These are phyloP conservation scores for Morpho helenor DNA, from an alignment of 2,888 invertebrate genomes.

Conservation along the genomic window DNA sequence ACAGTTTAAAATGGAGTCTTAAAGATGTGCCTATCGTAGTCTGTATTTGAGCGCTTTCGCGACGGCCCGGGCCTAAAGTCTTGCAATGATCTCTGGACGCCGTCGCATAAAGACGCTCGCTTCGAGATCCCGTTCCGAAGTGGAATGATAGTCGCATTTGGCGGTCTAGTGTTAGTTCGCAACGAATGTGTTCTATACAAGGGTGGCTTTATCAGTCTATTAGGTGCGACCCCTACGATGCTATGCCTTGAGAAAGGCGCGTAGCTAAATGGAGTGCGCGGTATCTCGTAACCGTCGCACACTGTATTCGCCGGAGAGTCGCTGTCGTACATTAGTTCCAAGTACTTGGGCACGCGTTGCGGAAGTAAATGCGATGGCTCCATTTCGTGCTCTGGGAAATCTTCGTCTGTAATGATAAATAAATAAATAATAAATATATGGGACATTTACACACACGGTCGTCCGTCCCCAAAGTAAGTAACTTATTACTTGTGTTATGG, in stretches of 20 bases:
- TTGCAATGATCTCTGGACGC: slow-evolving; percentile 31
- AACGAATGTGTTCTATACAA: slow-evolving; percentile 57
- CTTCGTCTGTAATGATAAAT: slow-evolving; percentile 63
- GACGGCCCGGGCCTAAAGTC: slow-evolving; percentile 36
- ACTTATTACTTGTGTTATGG: too few relatives aligned
- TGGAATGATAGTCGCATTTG: slow-evolving; percentile 66
- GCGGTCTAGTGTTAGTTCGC: slow-evolving; percentile 49
- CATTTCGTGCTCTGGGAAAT: slow-evolving; percentile 60
- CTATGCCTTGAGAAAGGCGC: slow-evolving; percentile 59
- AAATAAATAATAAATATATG: too few relatives aligned
- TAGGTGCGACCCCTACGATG: slow-evolving; percentile 64
- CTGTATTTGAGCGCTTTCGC: slow-evolving; percentile 27
- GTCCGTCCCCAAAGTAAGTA: too few relatives aligned
- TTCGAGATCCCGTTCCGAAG: slow-evolving; percentile 57
- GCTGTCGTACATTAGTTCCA: slow-evolving; percentile 82
- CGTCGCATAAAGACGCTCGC: slow-evolving; percentile 60
- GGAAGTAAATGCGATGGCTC: slow-evolving; percentile 62
- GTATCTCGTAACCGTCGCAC: slow-evolving; percentile 83
- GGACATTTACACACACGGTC: too few relatives aligned
- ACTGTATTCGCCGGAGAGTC: slow-evolving; percentile 58
- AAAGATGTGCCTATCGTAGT: slow-evolving; percentile 53
- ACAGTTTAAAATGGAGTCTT: slow-evolving; percentile 73
- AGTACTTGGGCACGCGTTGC: slow-evolving; percentile 78
- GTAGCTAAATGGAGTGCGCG: slow-evolving; percentile 58
- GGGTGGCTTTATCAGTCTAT: slow-evolving; percentile 54